A percentile compares a stretch with the other conserved stretches of the same genome.
Conservation (phyloP, 2,797 vertebrate species). For the Anguilla anguilla region DNA sequence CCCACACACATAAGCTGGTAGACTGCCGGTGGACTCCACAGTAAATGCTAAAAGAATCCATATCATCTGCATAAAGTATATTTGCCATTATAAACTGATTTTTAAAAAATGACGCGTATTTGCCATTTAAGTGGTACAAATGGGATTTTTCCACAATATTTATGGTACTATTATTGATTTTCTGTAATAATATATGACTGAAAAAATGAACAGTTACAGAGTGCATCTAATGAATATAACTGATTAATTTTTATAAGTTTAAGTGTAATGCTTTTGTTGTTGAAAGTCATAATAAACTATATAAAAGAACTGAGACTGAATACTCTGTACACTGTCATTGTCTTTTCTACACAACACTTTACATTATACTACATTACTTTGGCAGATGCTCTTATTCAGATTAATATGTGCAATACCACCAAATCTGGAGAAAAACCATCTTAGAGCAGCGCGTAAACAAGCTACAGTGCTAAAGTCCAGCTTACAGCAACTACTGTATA, state of each 20-base stretch:
- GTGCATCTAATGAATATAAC: not conserved
- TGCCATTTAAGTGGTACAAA: not conserved
- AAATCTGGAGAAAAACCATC: too few species aligned
- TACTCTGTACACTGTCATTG: not conserved
- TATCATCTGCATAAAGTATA: not conserved
- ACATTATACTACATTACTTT: too few species aligned
- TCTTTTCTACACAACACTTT: not conserved
- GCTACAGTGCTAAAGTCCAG: not conserved
- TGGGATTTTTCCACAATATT: conserved; percentile 12
- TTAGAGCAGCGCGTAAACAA: not conserved
- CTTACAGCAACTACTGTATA: not conserved
- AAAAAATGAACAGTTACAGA: not conserved
- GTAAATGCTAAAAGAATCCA: not conserved
- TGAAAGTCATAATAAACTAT: conserved; percentile 2
- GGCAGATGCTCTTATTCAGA: too few species aligned
- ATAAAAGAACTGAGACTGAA: not conserved
- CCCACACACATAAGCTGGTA: too few species aligned
- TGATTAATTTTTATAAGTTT: not conserved
- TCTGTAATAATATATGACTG: not conserved
- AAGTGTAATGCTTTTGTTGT: not conserved
- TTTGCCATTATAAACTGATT: conserved; percentile 8
- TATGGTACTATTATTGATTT: conserved; percentile 14
- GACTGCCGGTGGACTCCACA: not conserved
- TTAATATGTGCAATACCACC: too few species aligned
- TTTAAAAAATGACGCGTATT: not conserved